Conservation (phyloP, 2,797 vertebrate genomes). For the Sebastes matsubarae region DNA sequence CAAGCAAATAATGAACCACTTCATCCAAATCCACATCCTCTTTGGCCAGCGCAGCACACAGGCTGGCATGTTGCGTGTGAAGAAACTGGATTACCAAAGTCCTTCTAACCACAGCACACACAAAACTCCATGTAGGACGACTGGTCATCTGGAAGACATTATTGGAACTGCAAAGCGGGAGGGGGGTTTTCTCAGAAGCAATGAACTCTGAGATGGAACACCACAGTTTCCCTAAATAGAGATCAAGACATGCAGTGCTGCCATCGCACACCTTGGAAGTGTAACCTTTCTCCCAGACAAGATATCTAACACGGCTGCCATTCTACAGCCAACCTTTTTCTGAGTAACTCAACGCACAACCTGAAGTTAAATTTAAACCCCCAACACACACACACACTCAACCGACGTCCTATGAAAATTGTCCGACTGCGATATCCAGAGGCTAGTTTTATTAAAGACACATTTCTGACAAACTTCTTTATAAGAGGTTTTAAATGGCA, state of each 20-base stretch:
- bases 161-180: conserved; percentile 58
- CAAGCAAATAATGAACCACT: conserved; percentile 63
- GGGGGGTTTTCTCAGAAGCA: conserved; percentile 73
- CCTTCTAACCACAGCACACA: conserved; percentile 60
- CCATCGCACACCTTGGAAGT: conserved; percentile 69
- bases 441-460: neutral
- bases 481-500: neutral
- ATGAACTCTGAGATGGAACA: conserved; percentile 72
- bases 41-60: conserved; percentile 18
- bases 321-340: conserved; percentile 69
- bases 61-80: conserved; percentile 65
- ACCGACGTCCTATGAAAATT: conserved; percentile 8
- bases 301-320: conserved; percentile 73
- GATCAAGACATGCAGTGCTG: conserved; percentile 62
- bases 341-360: conserved; percentile 73
- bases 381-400: neutral
- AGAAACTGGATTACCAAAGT: conserved; percentile 55
- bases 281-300: conserved; percentile 77
- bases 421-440: neutral
- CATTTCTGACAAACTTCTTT: neutral
- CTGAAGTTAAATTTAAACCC: conserved; percentile 61
- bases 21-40: conserved; percentile 67
- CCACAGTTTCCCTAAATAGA: conserved; percentile 77
- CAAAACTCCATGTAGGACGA: conserved; percentile 67
- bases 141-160: conserved; percentile 79